Evolutionary conservation across 2,113 vertebrate species (phyloP).

Genomic region (Pipra filicauda): DNA sequence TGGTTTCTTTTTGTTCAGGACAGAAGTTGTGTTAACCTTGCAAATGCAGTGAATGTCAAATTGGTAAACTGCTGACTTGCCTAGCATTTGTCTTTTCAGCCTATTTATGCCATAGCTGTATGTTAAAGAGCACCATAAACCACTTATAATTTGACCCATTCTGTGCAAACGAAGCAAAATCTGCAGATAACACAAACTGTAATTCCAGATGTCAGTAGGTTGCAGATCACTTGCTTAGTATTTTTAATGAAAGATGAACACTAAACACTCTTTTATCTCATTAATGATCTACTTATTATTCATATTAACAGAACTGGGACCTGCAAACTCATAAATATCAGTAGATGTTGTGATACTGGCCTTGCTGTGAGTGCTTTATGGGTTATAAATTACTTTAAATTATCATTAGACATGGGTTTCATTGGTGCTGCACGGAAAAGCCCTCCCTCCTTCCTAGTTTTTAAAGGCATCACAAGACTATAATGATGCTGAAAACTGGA

Average conservation of each 20-base stretch:
- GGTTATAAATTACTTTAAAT: slow-evolving; percentile 36
- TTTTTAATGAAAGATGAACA: slow-evolving; percentile 38
- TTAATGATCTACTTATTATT: slow-evolving; percentile 32
- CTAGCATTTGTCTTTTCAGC: not conserved
- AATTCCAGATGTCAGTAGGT: slow-evolving; percentile 13
- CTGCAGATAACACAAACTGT: slow-evolving; percentile 6
- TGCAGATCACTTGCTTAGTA: not conserved
- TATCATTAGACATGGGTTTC: not conserved
- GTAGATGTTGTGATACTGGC: not conserved
- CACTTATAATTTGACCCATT: slow-evolving; percentile 16
- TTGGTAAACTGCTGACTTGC: slow-evolving; percentile 11
- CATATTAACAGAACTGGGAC: not conserved
- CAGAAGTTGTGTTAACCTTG: slow-evolving; percentile 24
- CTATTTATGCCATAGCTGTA: slow-evolving; percentile 1
- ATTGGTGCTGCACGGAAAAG: not conserved
- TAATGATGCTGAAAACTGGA: not conserved
- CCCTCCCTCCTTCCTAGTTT: not conserved
- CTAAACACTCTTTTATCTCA: not conserved
- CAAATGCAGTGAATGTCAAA: slow-evolving; percentile 32
- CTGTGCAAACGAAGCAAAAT: slow-evolving; percentile 2
- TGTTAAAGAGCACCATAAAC: slow-evolving; percentile 26
- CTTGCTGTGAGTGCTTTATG: not conserved
- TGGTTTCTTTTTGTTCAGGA: not conserved
- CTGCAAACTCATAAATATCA: slow-evolving; percentile 17
- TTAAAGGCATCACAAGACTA: not conserved